phyloP scores from a whole-genome alignment of 2,113 vertebrate genomes.

The Engraulis encrasicolus region DNA sequence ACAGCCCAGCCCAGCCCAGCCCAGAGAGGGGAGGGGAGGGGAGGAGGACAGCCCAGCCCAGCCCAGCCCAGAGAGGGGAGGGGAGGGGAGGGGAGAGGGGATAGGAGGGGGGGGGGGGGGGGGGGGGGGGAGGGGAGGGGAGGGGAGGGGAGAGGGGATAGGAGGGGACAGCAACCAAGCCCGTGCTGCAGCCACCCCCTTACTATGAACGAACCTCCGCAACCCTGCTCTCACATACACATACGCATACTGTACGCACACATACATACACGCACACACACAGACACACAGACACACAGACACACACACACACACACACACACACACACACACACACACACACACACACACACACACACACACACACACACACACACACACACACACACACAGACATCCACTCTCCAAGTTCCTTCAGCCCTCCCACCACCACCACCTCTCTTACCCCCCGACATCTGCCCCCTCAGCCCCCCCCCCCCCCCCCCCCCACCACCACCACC shows the following conservation, averaged over 20 bases:
- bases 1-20: too few species aligned
- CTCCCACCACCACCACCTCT: not conserved
- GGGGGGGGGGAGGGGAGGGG: too few species aligned
- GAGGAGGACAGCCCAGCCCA: too few species aligned
- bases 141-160: too few species aligned
- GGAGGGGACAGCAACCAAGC: conserved; percentile 64
- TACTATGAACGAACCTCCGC: conserved; percentile 54
- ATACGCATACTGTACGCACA: conserved; percentile 1
- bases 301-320: not conserved
- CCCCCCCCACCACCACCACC: not conserved
- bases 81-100: too few species aligned
- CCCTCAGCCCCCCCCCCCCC: not conserved
- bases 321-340: not conserved
- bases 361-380: not conserved
- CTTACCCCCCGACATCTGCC: not conserved
- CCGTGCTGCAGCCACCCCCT: conserved; percentile 66
- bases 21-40: too few species aligned
- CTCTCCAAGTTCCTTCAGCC: not conserved
- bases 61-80: too few species aligned
- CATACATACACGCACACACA: conserved; percentile 17
- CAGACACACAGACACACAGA: not conserved
- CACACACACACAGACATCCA: not conserved
- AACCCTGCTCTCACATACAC: conserved; percentile 38
- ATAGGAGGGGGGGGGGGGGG: too few species aligned
- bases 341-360: not conserved